Base-by-base conservation (phyloP, 2,888 invertebrate species). In the Lucinisca nassula region DNA sequence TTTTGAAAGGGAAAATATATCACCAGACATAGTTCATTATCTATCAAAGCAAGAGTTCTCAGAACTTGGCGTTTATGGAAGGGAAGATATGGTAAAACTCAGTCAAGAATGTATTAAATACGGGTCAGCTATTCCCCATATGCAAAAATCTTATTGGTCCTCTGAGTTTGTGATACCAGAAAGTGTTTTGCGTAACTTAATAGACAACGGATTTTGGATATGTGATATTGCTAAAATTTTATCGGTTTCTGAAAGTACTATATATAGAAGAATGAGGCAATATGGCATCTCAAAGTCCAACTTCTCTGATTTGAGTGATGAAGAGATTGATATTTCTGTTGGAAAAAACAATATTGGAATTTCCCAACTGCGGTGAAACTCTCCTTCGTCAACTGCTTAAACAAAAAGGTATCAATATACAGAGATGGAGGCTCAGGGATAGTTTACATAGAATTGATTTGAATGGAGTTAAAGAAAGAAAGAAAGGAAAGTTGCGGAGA, bases 211-310 rank as follows among this genome's bases (percentile, higher is more conserved):
- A 51, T 51, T 51, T 51, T 51, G 8, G 51, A 51, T 51, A 51
- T 21, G 51, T 51, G 51, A 51, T 51, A 51, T 51, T 51, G 51
- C 51, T n/a, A 51, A 51, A 51, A 51, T 51, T 51, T 51, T 51
- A 51, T 51, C 32, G 12, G 70, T 70, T 70, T 70, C 32, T 0
- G 70, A 70, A 70, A 70, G 70, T 4, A 70, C 70, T 70, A 4
- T 70, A 27, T 70, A 70, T 24, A 14, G 70, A 70, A 70, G 32
- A 70, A 70, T 70, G 70, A 70, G 70, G n/a, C 27, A 30, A 70
- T 70, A 70, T n/a, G 30, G 37, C 32, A 32, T 70, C 70, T 14
- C 35, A 35, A 70, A 70, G 37, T 70, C 37, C 14, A 32, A 70
- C 32, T 70, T 70, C 24, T 30, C 70, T 10, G 10, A 70, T 70